A percentile compares a stretch with the other conserved stretches of the same genome.
Conservation (phyloP, 2,888 invertebrate genomes). For the Disparrhopalites patrizii region DNA sequence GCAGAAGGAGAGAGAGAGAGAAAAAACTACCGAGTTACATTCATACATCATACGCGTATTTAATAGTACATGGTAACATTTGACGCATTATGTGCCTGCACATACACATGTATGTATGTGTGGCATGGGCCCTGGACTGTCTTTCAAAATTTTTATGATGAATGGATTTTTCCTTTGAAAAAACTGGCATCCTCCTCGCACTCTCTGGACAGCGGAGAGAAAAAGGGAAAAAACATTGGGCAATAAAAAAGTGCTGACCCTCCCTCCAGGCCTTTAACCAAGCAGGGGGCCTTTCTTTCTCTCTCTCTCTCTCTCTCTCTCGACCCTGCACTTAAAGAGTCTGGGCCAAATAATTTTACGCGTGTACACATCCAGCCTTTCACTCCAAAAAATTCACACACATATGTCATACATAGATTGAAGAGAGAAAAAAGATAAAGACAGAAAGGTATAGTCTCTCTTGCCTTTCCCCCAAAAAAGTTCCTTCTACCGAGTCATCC, state of each 20-base stretch:
- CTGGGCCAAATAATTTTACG: constrained; percentile 21
- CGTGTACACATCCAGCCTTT: constrained; percentile 26
- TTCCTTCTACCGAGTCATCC: too few species aligned
- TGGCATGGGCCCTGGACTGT: constrained; percentile 4
- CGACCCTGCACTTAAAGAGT: constrained; percentile 10
- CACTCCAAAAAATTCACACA: constrained; percentile 22
- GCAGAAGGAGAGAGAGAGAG: neutral
- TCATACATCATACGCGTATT: neutral
- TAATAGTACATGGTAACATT: neutral
- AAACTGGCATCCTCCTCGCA: constrained; percentile 12
- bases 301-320: neutral
- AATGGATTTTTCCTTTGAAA: constrained; percentile 33
- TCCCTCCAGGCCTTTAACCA: constrained; percentile 26
- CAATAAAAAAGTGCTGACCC: constrained; percentile 33
- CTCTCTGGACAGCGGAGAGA: constrained; percentile 27
- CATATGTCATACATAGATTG: neutral
- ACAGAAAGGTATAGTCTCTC: too few species aligned
- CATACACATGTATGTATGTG: constrained; percentile 9
- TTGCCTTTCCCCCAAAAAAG: too few species aligned
- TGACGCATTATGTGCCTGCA: neutral
- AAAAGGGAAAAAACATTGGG: constrained; percentile 31
- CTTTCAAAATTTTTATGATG: constrained; percentile 39
- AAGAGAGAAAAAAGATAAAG: neutral
- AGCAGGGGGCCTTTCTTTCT: constrained; percentile 30
- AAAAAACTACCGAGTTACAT: constrained; percentile 8